Evolutionary conservation across 1,140 invertebrate genomes (phyloP).

Genomic region (Brachionus calyciflorus): DNA sequence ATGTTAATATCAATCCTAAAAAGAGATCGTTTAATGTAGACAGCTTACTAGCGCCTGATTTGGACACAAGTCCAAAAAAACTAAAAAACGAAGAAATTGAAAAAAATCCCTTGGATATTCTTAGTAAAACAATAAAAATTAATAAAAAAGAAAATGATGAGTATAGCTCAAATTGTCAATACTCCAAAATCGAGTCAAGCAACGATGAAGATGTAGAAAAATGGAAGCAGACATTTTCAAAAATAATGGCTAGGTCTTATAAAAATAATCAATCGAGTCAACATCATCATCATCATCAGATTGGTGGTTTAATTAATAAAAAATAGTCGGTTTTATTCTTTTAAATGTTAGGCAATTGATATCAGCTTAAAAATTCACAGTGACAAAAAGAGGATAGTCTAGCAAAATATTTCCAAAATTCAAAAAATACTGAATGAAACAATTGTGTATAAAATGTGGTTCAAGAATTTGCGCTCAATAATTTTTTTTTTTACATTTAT

Average conservation of each 20-base stretch:
- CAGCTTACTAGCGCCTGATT: constrained; percentile 25
- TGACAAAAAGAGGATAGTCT: not conserved
- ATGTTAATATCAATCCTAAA: not conserved
- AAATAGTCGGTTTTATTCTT: not conserved
- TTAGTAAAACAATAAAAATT: not conserved
- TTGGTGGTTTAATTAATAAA: not conserved
- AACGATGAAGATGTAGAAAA: constrained; percentile 31
- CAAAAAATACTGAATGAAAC: too few species aligned
- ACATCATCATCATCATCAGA: not conserved
- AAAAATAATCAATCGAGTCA: not conserved
- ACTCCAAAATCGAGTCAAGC: not conserved
- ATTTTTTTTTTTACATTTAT: too few species aligned
- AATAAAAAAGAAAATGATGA: not conserved
- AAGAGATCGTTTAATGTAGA: constrained; percentile 26
- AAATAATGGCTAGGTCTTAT: constrained; percentile 45
- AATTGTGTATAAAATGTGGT: too few species aligned
- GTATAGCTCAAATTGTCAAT: not conserved
- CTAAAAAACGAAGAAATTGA: not conserved
- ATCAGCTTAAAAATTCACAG: not conserved
- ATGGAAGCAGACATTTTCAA: constrained; percentile 42
- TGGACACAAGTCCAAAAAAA: not conserved
- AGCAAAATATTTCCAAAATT: too few species aligned
- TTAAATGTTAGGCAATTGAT: not conserved
- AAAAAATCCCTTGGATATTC: not conserved
- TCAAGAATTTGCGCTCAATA: too few species aligned